A percentile compares a stretch with the other conserved stretches of the same genome.
phyloP scores from a whole-genome alignment of 2,797 vertebrate genomes.

The Aplochiton taeniatus region DNA sequence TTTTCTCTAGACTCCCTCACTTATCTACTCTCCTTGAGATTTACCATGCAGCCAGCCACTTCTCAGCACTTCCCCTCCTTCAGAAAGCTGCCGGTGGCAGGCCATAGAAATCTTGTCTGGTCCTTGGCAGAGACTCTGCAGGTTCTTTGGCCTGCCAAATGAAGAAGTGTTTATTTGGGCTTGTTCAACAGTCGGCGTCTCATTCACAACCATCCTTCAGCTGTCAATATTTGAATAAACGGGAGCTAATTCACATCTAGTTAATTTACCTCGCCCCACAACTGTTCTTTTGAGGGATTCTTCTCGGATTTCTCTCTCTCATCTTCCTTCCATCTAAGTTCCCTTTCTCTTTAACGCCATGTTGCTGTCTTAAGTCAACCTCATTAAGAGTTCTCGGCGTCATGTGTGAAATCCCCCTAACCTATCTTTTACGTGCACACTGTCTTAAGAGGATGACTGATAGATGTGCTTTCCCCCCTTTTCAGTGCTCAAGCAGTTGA shows the following conservation, averaged over 20 bases:
- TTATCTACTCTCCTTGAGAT: constrained; percentile 24
- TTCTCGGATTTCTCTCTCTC: constrained; percentile 23
- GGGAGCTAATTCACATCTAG: constrained; percentile 72
- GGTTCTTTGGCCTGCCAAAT: constrained; percentile 59
- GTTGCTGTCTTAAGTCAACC: constrained; percentile 59
- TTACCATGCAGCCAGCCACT: constrained; percentile 15
- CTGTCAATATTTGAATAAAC: constrained; percentile 65
- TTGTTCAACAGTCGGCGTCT: constrained; percentile 60
- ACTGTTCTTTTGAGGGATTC: constrained; percentile 50
- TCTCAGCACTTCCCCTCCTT: no score
- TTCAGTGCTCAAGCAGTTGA: constrained; percentile 70
- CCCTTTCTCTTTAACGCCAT: constrained; percentile 43
- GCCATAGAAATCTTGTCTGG: constrained; percentile 39
- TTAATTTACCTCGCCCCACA: constrained; percentile 56
- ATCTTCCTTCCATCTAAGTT: constrained; percentile 30
- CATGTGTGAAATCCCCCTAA: constrained; percentile 51
- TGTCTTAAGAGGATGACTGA: constrained; percentile 59
- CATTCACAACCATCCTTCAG: constrained; percentile 59
- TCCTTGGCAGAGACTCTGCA: constrained; percentile 37
- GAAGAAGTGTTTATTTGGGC: constrained; percentile 60
- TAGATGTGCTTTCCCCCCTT: constrained; percentile 61
- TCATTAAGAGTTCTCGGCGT: constrained; percentile 65
- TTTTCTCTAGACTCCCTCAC: no score
- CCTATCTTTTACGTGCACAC: constrained; percentile 30
- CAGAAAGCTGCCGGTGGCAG: constrained; percentile 48